These are phyloP conservation scores for Lampris megalopsis DNA, from an alignment of 2,113 vertebrate species.

Conservation along the genomic window DNA sequence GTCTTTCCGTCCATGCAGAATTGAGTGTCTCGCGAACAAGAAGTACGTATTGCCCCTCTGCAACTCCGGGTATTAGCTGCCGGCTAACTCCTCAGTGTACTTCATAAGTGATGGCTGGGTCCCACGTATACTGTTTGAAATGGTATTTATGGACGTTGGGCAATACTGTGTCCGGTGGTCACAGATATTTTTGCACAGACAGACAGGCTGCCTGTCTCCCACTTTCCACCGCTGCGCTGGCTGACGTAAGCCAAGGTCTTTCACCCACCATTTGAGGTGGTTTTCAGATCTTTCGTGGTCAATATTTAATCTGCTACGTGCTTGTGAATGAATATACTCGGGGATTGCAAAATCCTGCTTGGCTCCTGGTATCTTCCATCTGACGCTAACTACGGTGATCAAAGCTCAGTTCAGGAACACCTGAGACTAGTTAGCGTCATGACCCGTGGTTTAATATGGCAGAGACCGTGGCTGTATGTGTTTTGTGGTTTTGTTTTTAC, in stretches of 20 bases:
- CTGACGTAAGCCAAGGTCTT: conserved; percentile 20
- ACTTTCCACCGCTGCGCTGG: not conserved
- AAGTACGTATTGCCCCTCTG: no score
- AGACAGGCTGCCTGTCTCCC: no score
- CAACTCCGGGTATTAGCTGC: no score
- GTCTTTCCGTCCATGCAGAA: no score
- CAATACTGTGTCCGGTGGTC: no score
- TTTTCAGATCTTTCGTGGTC: conserved; percentile 50
- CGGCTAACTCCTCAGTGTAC: no score
- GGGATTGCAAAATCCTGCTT: conserved; percentile 41
- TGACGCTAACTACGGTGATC: conserved; percentile 11
- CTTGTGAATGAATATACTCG: conserved; percentile 22
- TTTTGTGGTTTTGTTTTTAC: not conserved
- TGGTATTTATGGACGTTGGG: not conserved
- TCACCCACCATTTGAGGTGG: not conserved
- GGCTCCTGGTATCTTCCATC: conserved; percentile 7
- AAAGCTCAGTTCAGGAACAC: not conserved
- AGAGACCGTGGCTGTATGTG: not conserved
- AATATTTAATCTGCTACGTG: conserved; percentile 75
- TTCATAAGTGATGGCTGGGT: no score
- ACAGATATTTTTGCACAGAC: not conserved
- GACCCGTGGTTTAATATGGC: not conserved
- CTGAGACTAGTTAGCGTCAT: not conserved
- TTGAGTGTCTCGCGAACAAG: no score
- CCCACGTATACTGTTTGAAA: no score